Evolutionary conservation across 2,113 vertebrate genomes (phyloP).

Genomic region (Acrocephalus kingi): DNA sequence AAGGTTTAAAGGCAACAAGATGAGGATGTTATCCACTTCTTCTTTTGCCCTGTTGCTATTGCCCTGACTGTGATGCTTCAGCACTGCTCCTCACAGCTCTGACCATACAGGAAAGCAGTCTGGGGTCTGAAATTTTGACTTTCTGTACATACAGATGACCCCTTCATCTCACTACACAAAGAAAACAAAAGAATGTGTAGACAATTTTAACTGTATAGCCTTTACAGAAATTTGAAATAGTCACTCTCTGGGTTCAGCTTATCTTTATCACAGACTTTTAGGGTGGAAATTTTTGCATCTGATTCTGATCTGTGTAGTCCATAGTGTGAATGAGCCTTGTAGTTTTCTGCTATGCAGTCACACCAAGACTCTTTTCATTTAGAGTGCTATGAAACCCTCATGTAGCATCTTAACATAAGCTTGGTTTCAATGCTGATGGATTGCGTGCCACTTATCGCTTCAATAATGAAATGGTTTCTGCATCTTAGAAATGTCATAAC

Average conservation of each 20-base stretch:
- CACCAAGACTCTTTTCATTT: not conserved
- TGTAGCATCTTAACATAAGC: not conserved
- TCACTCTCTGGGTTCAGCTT: not conserved
- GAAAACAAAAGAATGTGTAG: not conserved
- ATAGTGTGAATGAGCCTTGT: not conserved
- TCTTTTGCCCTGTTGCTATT: not conserved
- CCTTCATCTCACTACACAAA: not conserved
- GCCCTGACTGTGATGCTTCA: accelerated
- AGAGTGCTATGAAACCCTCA: not conserved
- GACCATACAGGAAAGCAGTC: not conserved
- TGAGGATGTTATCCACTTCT: not conserved
- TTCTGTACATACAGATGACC: not conserved
- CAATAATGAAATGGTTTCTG: not conserved
- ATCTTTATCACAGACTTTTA: not conserved
- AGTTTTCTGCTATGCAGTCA: not conserved
- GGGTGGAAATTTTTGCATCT: not conserved
- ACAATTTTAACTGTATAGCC: not conserved
- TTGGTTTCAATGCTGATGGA: not conserved
- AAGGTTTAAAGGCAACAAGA: not conserved
- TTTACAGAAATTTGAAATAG: not conserved
- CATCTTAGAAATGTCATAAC: not conserved
- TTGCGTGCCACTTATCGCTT: accelerated
- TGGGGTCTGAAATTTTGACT: not conserved
- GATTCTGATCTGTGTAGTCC: not conserved
- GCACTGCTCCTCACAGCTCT: not conserved